Percentiles rank a stretch among this genome's conserved stretches.
Evolutionary conservation across 2,888 invertebrate species (phyloP).

Genomic region (Cheilosia vulpina): DNA sequence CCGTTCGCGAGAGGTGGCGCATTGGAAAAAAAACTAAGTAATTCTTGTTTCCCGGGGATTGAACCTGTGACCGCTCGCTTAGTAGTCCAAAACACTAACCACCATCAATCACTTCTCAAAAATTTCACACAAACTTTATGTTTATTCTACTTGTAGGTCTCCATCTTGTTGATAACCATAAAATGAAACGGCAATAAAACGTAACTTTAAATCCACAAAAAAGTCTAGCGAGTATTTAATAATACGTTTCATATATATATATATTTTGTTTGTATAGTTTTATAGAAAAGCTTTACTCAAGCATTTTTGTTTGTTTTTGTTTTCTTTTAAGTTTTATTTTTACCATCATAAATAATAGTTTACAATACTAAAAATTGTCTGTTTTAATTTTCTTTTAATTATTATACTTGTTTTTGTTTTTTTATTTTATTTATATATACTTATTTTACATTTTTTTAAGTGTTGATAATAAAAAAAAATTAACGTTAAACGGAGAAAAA

Average conservation of each 20-base stretch:
- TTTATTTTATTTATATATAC: constrained; percentile 70
- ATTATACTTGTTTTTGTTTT: constrained; percentile 46
- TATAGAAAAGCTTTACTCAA: constrained; percentile 75
- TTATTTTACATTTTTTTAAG: constrained; percentile 68
- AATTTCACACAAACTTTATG: no score
- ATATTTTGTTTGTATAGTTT: constrained; percentile 33
- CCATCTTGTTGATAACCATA: no score
- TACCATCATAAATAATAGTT: constrained; percentile 74
- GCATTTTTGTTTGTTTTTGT: constrained; percentile 34
- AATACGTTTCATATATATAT: constrained; percentile 36
- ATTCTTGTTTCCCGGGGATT: no score
- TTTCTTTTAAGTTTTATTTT: constrained; percentile 66
- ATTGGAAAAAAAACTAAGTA: no score
- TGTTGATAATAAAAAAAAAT: constrained; percentile 50
- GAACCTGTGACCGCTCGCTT: no score
- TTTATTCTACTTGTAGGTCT: no score
- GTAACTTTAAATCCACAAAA: background rate
- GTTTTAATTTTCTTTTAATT: constrained; percentile 60
- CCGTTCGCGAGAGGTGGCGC: no score
- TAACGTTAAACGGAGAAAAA: constrained; percentile 56
- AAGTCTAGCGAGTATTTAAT: constrained; percentile 51
- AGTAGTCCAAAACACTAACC: no score
- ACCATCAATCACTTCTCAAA: no score
- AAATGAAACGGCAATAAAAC: background rate
- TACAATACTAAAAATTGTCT: constrained; percentile 75